Evolutionary conservation across 2,113 vertebrate species (phyloP).

Genomic region (Mastomys natalensis): DNA sequence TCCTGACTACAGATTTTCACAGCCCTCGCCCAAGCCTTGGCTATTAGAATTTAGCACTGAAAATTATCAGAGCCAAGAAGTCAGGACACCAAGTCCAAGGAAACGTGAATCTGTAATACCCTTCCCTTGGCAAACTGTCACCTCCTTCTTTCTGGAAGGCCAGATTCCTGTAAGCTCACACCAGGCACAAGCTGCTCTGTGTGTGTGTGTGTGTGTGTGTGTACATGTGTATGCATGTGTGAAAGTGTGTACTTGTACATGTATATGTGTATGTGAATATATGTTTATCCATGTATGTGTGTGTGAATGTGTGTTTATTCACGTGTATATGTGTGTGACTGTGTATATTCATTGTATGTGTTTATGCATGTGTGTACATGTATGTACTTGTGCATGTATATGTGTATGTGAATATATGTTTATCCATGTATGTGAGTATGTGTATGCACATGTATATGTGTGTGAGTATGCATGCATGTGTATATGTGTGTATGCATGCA

Average conservation of each 20-base stretch:
- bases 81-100: constrained; percentile 46
- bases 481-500: fast-evolving
- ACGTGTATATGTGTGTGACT: no score
- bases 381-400: neutral
- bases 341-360: neutral
- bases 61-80: constrained; percentile 40
- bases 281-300: neutral
- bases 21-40: neutral
- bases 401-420: neutral
- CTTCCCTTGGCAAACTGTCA: neutral
- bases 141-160: no score
- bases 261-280: no score
- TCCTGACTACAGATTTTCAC: neutral
- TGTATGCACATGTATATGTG: neutral
- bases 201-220: neutral
- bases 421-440: neutral
- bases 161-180: neutral
- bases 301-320: neutral
- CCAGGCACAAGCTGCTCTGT: neutral
- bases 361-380: neutral
- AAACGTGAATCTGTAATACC: neutral
- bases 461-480: fast-evolving
- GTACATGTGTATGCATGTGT: no score
- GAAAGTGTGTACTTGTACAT: neutral
- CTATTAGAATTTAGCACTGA: neutral